Percentiles rank a stretch among this genome's conserved stretches.
These are phyloP conservation scores for Choristoneura fumiferana DNA, from an alignment of 1,140 invertebrate genomes.

Conservation along the genomic window DNA sequence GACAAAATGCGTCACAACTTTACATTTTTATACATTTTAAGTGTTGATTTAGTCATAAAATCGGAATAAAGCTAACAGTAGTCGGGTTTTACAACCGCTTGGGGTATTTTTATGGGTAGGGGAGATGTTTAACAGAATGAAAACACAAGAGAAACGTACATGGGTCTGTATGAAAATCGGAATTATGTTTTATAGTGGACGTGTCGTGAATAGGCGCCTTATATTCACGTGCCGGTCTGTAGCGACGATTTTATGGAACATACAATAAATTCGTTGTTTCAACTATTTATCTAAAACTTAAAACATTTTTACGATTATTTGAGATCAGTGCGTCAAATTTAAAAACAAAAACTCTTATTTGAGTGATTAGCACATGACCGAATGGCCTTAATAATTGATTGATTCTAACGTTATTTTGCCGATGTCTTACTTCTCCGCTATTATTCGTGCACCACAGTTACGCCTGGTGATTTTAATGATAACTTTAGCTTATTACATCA, in stretches of 20 bases:
- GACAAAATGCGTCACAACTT: constrained; percentile 12
- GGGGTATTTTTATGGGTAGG: constrained; percentile 46
- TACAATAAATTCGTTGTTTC: no score
- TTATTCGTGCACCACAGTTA: no score
- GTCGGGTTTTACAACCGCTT: constrained; percentile 40
- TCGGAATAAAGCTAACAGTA: constrained; percentile 14
- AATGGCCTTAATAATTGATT: no score
- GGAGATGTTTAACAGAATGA: constrained; percentile 50
- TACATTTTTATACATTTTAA: constrained; percentile 17
- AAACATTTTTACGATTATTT: no score
- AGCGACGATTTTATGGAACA: constrained; percentile 33
- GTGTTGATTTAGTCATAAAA: constrained; percentile 19
- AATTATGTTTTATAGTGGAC: constrained; percentile 69
- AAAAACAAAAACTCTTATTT: no score
- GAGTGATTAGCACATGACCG: no score
- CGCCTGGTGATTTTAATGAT: no score
- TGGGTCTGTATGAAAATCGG: constrained; percentile 61
- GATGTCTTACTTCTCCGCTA: no score
- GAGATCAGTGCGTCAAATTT: no score
- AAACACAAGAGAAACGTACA: constrained; percentile 39
- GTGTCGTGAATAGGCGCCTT: constrained; percentile 52
- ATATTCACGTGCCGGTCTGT: constrained; percentile 30
- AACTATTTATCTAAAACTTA: no score
- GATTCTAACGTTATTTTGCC: no score
- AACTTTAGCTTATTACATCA: no score